Percentiles rank a stretch among this genome's conserved stretches.
Evolutionary conservation across 2,888 invertebrate species (phyloP).

Genomic region (Tenthredo notha): DNA sequence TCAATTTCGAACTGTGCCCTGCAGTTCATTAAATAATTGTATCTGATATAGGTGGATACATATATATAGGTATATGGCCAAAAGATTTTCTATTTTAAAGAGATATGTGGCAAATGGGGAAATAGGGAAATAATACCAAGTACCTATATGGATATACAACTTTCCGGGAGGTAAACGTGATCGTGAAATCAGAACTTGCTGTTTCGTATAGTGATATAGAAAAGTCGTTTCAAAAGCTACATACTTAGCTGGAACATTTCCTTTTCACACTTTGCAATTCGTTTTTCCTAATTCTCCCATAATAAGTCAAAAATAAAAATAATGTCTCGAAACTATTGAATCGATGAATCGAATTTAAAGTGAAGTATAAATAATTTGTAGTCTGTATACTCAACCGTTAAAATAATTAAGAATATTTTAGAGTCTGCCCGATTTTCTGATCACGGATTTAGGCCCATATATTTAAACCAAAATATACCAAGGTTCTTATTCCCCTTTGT

Average conservation of each 20-base stretch:
- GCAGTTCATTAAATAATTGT: background rate
- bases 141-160: background rate
- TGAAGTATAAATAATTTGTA: background rate
- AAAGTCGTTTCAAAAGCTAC: background rate
- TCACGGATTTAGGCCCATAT: slow-evolving; percentile 15
- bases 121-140: background rate
- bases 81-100: background rate
- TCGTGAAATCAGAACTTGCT: background rate
- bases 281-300: background rate
- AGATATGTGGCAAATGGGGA: background rate
- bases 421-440: background rate
- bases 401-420: background rate
- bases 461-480: background rate
- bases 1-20: background rate
- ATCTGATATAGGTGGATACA: background rate
- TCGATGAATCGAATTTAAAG: background rate
- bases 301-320: too few relatives aligned
- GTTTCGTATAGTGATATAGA: background rate
- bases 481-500: slow-evolving; percentile 7
- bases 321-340: background rate
- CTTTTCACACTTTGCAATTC: background rate
- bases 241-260: background rate
- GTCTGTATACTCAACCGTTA: background rate
- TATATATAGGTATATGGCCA: background rate
- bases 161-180: background rate